phyloP scores from a whole-genome alignment of 2,113 vertebrate species.

The Cygnus buccinator region DNA sequence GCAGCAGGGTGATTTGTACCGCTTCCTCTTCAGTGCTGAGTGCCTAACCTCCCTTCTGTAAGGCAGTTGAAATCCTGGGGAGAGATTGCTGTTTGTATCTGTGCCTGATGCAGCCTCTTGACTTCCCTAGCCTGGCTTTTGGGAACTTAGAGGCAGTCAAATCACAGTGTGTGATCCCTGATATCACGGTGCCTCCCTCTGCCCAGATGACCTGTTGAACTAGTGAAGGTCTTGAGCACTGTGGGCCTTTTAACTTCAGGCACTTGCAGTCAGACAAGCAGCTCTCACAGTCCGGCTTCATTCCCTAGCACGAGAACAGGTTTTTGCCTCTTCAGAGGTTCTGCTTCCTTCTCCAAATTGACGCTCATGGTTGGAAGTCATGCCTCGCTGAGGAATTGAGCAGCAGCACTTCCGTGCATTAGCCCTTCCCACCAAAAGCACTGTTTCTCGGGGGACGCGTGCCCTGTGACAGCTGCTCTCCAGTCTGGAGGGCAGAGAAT shows the following conservation, averaged over 20 bases:
- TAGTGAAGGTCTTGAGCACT: background rate
- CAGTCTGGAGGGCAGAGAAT: background rate
- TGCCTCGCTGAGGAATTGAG: background rate
- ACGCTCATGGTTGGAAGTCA: background rate
- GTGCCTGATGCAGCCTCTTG: background rate
- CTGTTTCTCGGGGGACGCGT: background rate
- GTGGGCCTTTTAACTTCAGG: background rate
- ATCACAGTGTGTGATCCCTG: rapidly evolving
- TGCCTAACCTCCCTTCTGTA: rapidly evolving
- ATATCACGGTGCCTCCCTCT: background rate
- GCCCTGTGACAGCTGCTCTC: background rate
- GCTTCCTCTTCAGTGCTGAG: background rate
- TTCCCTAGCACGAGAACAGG: background rate
- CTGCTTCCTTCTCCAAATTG: background rate
- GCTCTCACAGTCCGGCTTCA: background rate
- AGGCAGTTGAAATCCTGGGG: background rate
- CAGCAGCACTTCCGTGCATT: background rate
- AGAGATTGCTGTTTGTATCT: background rate
- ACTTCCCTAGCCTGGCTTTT: background rate
- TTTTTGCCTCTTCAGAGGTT: background rate
- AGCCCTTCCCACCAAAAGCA: background rate
- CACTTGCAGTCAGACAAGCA: background rate
- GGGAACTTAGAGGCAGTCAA: background rate
- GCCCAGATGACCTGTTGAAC: background rate
- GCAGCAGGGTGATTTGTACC: background rate